Base-by-base conservation (phyloP, 2,888 invertebrate genomes). In the Rhimphoctona megacephalus region DNA sequence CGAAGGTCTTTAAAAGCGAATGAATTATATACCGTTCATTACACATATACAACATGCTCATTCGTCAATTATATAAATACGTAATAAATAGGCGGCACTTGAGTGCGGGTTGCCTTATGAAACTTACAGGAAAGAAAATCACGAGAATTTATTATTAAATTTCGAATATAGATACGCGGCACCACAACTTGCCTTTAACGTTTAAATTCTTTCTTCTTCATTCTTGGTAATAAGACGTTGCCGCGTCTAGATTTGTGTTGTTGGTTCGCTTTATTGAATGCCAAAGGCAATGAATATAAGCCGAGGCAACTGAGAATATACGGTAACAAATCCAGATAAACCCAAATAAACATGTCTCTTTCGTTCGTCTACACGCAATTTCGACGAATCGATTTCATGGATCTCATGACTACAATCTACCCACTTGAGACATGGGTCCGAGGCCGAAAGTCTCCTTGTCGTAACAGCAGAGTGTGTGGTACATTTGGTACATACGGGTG, bases 351-450 rank as follows among this genome's bases (percentile, higher is more conserved):
- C 70, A n/a, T 72, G 57, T 77, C 61, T 61, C 49, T 33, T 46
- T 49, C 14, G 49, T 25, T 49, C 69, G n/a, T 74, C 22, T 77
- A 33, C 25, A 49, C 72, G 67, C 25, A 43, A 46, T 79, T 85
- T 85, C 85, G 82, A 39, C 79, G 85, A 85, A 85, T 85, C 79
- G 82, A 85, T 82, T 70, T 74, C 14, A n/a, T 52, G 72, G 85
- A 79, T 79, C 69, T 69, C 30, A n/a, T 52, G 72, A 49, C 81
- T 66, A 33, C 72, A 73, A 81, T 76, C 66, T 67, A 49, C 66
- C 66, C 70, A 81, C 69, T 54, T 36, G 80, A 70, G 69, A 61
- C 43, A 66, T 49, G 57, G 57, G 33, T 74, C 43, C 82, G 79
- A 85, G 82, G 81, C 78, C 85, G 69, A 43, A 67, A 73, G 66